Conservation (phyloP, 2,113 vertebrate genomes). For the Actenoides hombroni region DNA sequence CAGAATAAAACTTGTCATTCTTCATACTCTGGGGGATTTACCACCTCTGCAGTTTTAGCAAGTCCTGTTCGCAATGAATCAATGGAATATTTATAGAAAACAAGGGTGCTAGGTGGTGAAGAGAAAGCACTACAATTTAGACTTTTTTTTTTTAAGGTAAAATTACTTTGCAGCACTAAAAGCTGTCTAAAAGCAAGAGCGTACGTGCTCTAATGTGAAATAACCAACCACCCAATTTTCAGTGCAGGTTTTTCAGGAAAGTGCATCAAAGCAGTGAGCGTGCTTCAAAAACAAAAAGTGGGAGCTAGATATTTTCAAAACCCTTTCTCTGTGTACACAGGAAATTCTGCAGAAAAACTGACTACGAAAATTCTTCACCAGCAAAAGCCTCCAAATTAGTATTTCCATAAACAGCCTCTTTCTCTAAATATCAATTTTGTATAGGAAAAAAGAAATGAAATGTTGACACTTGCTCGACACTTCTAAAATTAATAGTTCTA, state of each 20-base stretch:
- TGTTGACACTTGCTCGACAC: neutral
- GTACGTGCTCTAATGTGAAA: neutral
- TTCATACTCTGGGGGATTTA: neutral
- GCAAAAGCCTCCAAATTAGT: neutral
- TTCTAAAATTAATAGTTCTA: neutral
- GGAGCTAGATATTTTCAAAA: neutral
- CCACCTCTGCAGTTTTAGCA: neutral
- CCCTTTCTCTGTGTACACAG: fast-evolving
- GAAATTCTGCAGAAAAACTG: neutral
- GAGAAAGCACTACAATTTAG: neutral
- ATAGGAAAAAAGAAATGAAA: neutral
- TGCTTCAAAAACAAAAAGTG: neutral
- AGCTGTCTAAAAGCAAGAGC: neutral
- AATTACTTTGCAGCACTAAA: neutral
- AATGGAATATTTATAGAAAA: neutral
- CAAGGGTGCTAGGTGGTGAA: neutral
- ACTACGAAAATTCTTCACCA: neutral
- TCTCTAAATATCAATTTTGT: neutral
- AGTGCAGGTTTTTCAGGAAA: neutral
- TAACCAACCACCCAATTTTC: neutral
- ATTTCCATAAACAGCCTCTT: neutral
- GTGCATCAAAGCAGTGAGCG: fast-evolving
- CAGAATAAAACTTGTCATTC: neutral
- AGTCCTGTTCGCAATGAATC: neutral
- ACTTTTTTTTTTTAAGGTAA: neutral